Evolutionary conservation across 2,888 invertebrate genomes (phyloP), one percentile per base, ranked within the genome.

Genomic region (Malthinus flaveolus): DNA sequence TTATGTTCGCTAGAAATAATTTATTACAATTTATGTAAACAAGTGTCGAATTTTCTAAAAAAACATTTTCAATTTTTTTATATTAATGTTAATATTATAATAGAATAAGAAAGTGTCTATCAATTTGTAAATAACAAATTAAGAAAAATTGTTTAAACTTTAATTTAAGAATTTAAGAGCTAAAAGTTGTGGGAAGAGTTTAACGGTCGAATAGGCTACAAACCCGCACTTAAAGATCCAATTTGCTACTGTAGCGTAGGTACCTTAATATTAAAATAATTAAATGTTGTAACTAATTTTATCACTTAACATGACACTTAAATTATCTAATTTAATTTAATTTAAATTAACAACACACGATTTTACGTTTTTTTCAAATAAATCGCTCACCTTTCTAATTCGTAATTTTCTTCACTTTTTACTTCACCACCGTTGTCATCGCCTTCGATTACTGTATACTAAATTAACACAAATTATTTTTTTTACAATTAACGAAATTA

Each of bases 21-120:
- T 42, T 42, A 42, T 42, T 42, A 15, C 13, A 42, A 42, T 42
- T 42, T 42, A 42, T 42, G 39, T 11, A 15, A 42, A 42, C 23
- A 15, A 15, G 15, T 13, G 39, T n/a, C 15, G 7, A n/a, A 42
- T 13, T 42, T 42, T 42, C 15, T 42, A 15, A n/a, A 15, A 4
- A 42, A 42, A n/a, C n/a, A 42, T 42, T 42, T 2, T 35, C 10
- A 23, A 23, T 42, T 42, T 42, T 37, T 42, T 15, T 3, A 42
- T 42, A 42, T 42, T 42, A 42, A 42, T 42, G 4, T 23, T 11
- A n/a, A 23, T 23, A n/a, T n/a, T n/a, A 23, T 23, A 23, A 23
- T 23, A 23, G 23, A 23, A n/a, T n/a, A n/a, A 10, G 35, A 35
- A 35, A 35, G 35, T 33, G 1, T 10, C 35, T 9, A 35, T 10